Conservation (phyloP, 2,113 vertebrate species). For the Craseonycteris thonglongyai region DNA sequence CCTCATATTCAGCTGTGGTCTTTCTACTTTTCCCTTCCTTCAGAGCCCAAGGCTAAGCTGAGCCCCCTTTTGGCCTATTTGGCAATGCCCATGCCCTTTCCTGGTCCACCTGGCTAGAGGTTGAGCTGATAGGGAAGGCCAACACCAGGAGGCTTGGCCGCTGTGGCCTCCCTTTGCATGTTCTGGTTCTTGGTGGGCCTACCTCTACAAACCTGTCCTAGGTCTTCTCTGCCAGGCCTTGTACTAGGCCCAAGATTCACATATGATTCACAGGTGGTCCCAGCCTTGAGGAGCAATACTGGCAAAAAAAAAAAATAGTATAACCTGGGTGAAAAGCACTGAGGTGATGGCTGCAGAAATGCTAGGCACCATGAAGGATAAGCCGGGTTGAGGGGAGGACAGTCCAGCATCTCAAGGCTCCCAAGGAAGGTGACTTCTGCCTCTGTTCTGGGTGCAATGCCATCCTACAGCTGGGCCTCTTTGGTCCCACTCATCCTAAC, state of each 20-base stretch:
- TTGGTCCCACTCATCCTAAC: not conserved
- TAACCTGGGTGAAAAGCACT: not conserved
- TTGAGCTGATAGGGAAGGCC: not conserved
- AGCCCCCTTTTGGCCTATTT: not conserved
- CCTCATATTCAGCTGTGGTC: not conserved
- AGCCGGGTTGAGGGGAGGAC: not conserved
- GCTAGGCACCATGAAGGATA: not conserved
- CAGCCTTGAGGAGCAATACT: not conserved
- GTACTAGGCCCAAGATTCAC: not conserved
- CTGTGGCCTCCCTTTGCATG: not conserved
- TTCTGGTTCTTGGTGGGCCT: not conserved
- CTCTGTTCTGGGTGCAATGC: not conserved
- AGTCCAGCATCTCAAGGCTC: not conserved
- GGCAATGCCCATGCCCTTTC: not conserved
- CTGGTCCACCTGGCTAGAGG: not conserved
- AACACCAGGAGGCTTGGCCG: not conserved
- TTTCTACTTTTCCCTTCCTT: not conserved
- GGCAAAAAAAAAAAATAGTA: constrained; percentile 21
- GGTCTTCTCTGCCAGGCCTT: not conserved
- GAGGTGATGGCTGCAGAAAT: not conserved
- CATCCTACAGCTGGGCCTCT: not conserved
- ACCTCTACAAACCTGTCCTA: not conserved
- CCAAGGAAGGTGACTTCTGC: not conserved
- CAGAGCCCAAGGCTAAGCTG: not conserved
- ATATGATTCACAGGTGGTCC: not conserved